These are phyloP conservation scores for Vulpes ferrilata DNA, from an alignment of 2,113 vertebrate species.

Conservation along the genomic window DNA sequence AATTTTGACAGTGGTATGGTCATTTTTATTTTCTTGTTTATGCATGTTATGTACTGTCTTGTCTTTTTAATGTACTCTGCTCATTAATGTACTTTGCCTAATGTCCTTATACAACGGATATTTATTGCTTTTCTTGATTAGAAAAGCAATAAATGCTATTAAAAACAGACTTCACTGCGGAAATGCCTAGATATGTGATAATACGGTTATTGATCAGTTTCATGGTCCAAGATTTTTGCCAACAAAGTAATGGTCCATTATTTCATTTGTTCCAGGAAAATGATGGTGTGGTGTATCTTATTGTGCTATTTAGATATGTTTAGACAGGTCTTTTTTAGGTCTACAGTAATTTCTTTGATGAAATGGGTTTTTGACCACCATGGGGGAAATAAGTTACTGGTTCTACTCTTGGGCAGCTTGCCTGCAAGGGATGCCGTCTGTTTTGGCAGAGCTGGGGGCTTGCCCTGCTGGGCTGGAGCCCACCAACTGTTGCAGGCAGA, in stretches of 20 bases:
- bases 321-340: background rate
- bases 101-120: constrained; percentile 54
- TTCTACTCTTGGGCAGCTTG: background rate
- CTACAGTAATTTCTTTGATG: background rate
- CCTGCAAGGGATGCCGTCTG: background rate
- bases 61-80: constrained; percentile 65
- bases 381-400: background rate
- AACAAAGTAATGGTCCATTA: background rate
- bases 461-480: constrained; percentile 59
- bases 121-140: constrained; percentile 79
- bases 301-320: background rate
- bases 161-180: constrained; percentile 63
- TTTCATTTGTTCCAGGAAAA: constrained; percentile 10
- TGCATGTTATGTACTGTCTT: constrained; percentile 64
- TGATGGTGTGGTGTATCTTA: background rate
- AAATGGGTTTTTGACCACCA: background rate
- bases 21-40: constrained; percentile 79
- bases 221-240: background rate
- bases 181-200: constrained; percentile 57
- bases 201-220: constrained; percentile 72
- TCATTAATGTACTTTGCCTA: constrained; percentile 73
- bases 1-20: constrained; percentile 21
- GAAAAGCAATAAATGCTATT: constrained; percentile 71
- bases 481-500: constrained; percentile 82
- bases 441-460: constrained; percentile 40